Evolutionary conservation across 2,113 vertebrate genomes (phyloP), one percentile per base, ranked within the genome.

Genomic region (Struthidea cinerea): DNA sequence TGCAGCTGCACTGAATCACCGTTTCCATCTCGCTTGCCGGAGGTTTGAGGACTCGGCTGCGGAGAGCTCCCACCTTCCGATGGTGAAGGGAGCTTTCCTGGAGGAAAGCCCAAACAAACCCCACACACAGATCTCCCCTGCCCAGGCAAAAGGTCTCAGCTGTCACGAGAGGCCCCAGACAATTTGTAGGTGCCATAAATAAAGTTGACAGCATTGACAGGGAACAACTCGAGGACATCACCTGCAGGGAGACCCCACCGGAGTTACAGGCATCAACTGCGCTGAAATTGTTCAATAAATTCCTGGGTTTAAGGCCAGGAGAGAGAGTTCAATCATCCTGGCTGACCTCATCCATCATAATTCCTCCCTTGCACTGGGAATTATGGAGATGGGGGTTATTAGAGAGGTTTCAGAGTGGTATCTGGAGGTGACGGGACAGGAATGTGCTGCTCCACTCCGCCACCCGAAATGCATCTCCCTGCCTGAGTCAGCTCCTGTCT

Each of bases 221-320:
- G 71, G 83, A 83, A n/a, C 75, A 80, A 64, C 70, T 52, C 5
- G 27, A 92, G 93, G 91, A 90, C 83, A 24, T 44, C 12, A 24
- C 89, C 93, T 20, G 35, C 61, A 42, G 83, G 71, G 75, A 92
- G 21, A 79, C 57, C 89, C 89, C 86, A n/a, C 30, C 0, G 5
- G 42, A 71, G 93, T 56, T 59, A 28, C 83, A 79, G 56, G 39
- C 75, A 44, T 57, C 23, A 35, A 37, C 92, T 50, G 65, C 16
- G 42, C 90, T 60, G 70, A 76, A 59, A 82, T 46, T 55, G 74
- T 81, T 83, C 93, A 69, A 86, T 88, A 90, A 92, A 93, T 92
- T 76, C 71, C 76, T 23, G 71, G 27, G 50, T 87, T 85, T 73
- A 80, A 94, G n/a, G 53, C 89, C 28, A 10, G 59, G 44, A 90